Base-by-base conservation (phyloP, 1,140 invertebrate genomes). In the Hyphantria cunea region DNA sequence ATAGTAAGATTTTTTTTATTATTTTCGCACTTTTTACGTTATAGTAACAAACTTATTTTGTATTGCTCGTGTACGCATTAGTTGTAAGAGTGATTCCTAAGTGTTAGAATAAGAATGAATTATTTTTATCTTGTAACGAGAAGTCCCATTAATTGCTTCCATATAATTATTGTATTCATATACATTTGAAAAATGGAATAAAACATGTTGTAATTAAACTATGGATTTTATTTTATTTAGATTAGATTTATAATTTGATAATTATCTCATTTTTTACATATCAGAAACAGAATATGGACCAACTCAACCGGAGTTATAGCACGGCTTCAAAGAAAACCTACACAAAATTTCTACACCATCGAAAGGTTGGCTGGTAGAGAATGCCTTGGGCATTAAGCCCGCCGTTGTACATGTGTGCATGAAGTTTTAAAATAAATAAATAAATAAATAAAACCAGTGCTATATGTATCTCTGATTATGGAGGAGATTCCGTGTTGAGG, bases 141-240 rank as follows among this genome's bases (percentile, higher is more conserved):
- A 72, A 71, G 82, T 83, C 80, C 85, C 85, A 80, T 84, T 72
- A 65, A 74, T 85, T 77, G 83, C 85, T 88, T 88, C 85, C 85
- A 86, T 80, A 78, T 48, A 50, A 56, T 55, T 50, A 72, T 76
- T 76, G 66, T 86, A 82, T 84, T 74, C 73, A 73, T 80, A 76
- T 78, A 88, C 74, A 82, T 80, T 78, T 80, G 77, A 77, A 75
- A 70, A 78, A 76, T 76, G 70, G 71, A 84, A 80, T 78, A 82
- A 82, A 61, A 75, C 63, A 70, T 68, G 70, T 80, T 78, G 82
- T 72, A 67, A 68, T 70, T 32, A 58, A 51, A 51, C 33, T 53
- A 12, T 54, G 17, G n/a, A 8, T 51, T 55, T 56, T 56, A 55
- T 61, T 62, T 48, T 34, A 6, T 34, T 6, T 6, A 34, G 8